Evolutionary conservation across 2,113 vertebrate species (phyloP).

Genomic region (Melanocharis versteri): DNA sequence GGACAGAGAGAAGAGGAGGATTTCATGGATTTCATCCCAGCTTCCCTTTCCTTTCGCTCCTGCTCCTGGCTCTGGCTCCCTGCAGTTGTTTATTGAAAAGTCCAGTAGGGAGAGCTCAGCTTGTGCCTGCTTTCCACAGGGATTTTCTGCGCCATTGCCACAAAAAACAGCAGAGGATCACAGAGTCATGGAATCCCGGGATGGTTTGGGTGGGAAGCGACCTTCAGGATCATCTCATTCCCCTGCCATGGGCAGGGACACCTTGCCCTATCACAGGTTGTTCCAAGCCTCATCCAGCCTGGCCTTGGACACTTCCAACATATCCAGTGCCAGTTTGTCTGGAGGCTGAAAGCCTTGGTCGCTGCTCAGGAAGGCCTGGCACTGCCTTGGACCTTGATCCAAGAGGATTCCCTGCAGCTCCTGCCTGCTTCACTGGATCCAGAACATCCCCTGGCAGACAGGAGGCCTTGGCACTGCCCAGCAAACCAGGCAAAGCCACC

Average conservation of each 20-base stretch:
- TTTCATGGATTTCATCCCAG: slow-evolving; percentile 43
- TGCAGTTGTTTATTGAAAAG: slow-evolving; percentile 23
- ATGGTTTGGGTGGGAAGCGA: background rate
- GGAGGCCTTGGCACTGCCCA: background rate
- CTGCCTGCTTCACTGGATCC: background rate
- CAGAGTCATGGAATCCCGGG: background rate
- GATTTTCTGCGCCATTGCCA: background rate
- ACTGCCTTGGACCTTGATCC: fast-evolving
- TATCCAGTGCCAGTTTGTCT: background rate
- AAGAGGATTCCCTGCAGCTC: background rate
- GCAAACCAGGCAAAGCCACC: background rate
- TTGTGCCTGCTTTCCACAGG: background rate
- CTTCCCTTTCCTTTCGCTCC: background rate
- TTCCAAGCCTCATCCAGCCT: background rate
- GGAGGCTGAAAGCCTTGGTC: background rate
- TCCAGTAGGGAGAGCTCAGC: background rate
- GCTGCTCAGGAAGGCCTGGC: background rate
- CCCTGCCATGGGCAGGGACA: background rate
- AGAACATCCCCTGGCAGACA: background rate
- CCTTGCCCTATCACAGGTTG: background rate
- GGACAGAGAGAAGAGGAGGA: slow-evolving; percentile 22
- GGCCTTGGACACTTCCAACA: background rate
- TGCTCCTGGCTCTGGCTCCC: background rate
- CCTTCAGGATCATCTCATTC: background rate
- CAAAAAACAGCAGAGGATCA: background rate